Percentiles rank a stretch among this genome's conserved stretches.
Conservation (phyloP, 2,888 invertebrate species). For the Lochmaea capreae region DNA sequence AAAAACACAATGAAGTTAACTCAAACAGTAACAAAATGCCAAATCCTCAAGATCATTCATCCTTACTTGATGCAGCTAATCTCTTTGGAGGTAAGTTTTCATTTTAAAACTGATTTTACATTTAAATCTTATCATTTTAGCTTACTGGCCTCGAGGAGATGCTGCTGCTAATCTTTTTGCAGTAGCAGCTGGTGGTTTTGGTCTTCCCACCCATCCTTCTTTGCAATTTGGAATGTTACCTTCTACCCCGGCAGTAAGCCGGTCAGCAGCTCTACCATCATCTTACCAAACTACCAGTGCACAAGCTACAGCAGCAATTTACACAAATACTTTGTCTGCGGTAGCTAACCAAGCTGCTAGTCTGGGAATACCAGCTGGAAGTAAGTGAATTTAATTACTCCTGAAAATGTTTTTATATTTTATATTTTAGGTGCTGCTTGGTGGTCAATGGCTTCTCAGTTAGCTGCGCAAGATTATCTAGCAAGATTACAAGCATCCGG, state of each 20-base stretch:
- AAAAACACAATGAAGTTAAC: slow-evolving; percentile 70
- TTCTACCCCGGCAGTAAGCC: slow-evolving; percentile 53
- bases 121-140: slow-evolving; percentile 63
- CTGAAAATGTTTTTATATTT: too few relatives aligned
- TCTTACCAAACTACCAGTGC: slow-evolving; percentile 61
- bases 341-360: slow-evolving; percentile 89
- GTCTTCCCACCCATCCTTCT: slow-evolving; percentile 62
- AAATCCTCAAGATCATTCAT: slow-evolving; percentile 70
- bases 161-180: slow-evolving; percentile 66
- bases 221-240: slow-evolving; percentile 63
- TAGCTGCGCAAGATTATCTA: slow-evolving; percentile 90
- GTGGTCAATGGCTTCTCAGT: slow-evolving; percentile 92
- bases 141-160: slow-evolving; percentile 83
- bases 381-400: slow-evolving; percentile 65
- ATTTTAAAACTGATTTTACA: background rate
- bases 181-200: slow-evolving; percentile 65
- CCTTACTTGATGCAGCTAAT: slow-evolving; percentile 81
- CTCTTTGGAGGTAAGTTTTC: slow-evolving; percentile 63
- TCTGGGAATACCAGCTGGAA: slow-evolving; percentile 81
- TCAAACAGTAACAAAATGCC: slow-evolving; percentile 68
- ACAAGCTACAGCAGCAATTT: slow-evolving; percentile 64
- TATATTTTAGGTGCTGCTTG: slow-evolving; percentile 79
- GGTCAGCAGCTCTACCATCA: slow-evolving; percentile 51
- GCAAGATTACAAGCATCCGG: slow-evolving; percentile 86
- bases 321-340: slow-evolving; percentile 81